These are phyloP conservation scores for Castor canadensis DNA, from an alignment of 2,113 vertebrate species.

Conservation along the genomic window DNA sequence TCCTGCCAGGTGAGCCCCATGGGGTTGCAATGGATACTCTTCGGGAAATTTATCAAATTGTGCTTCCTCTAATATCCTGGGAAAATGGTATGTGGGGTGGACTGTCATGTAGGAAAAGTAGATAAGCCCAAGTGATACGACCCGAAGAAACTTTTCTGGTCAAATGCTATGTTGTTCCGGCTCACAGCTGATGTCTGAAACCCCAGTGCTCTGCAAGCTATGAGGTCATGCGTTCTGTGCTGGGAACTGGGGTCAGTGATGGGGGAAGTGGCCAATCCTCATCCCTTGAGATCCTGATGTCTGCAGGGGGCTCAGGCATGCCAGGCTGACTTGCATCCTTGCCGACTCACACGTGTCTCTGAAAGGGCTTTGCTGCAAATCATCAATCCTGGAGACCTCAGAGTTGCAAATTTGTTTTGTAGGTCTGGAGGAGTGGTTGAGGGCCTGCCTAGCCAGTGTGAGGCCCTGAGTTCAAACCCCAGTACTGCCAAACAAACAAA, in stretches of 20 bases:
- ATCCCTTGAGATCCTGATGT: accelerated
- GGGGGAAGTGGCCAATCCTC: neutral
- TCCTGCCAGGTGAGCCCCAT: neutral
- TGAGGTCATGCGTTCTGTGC: accelerated
- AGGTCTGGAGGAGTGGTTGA: too few species aligned
- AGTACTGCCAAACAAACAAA: too few species aligned
- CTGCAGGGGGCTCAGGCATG: neutral
- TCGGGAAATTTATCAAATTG: neutral
- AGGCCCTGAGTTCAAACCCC: too few species aligned
- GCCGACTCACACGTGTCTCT: accelerated
- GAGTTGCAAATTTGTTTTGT: neutral
- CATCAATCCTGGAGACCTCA: neutral
- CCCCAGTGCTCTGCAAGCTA: neutral
- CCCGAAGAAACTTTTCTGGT: neutral
- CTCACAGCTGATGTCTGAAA: neutral
- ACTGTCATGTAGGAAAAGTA: neutral
- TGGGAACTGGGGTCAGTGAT: neutral
- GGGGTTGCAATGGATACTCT: neutral
- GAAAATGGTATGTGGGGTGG: neutral
- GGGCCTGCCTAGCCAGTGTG: too few species aligned
- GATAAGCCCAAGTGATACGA: neutral
- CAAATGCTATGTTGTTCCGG: accelerated
- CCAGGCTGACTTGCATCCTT: neutral
- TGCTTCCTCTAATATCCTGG: too few species aligned
- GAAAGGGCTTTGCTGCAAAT: neutral